phyloP scores from a whole-genome alignment of 2,113 vertebrate species.

The Proterorhinus semilunaris region DNA sequence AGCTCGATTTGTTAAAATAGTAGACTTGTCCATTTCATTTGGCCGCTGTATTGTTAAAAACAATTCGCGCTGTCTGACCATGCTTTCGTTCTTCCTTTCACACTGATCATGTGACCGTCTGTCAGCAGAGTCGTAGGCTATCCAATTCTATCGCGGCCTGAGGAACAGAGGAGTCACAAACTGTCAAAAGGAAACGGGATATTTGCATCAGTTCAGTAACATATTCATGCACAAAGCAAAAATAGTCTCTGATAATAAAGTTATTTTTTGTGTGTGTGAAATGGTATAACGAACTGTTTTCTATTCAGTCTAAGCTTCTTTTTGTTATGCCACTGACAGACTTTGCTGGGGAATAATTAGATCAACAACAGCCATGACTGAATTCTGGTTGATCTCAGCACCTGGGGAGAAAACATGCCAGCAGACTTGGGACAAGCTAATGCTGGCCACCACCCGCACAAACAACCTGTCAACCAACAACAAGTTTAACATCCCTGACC shows the following conservation, averaged over 20 bases:
- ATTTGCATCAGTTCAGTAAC: too few species aligned
- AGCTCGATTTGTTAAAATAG: background rate
- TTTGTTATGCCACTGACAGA: background rate
- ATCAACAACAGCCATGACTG: conserved; percentile 83
- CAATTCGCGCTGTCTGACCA: background rate
- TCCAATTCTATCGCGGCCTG: background rate
- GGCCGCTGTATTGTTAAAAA: background rate
- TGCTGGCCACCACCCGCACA: conserved; percentile 87
- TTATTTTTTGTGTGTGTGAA: too few species aligned
- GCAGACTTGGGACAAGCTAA: conserved; percentile 98
- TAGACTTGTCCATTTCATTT: background rate
- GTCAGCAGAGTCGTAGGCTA: conserved; percentile 43
- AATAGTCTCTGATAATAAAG: too few species aligned
- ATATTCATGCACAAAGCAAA: too few species aligned
- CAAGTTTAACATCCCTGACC: conserved; percentile 97
- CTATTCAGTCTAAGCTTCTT: too few species aligned
- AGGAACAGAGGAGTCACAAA: background rate
- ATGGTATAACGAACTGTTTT: too few species aligned
- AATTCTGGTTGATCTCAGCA: conserved; percentile 99
- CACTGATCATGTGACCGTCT: conserved; percentile 61
- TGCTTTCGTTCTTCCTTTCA: background rate
- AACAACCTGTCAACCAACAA: conserved; percentile 90
- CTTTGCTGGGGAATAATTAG: conserved; percentile 14
- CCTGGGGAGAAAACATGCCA: conserved; percentile 99
- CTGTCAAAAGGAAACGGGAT: background rate